phyloP scores from a whole-genome alignment of 2,797 vertebrate genomes.

The Protonibea diacanthus region DNA sequence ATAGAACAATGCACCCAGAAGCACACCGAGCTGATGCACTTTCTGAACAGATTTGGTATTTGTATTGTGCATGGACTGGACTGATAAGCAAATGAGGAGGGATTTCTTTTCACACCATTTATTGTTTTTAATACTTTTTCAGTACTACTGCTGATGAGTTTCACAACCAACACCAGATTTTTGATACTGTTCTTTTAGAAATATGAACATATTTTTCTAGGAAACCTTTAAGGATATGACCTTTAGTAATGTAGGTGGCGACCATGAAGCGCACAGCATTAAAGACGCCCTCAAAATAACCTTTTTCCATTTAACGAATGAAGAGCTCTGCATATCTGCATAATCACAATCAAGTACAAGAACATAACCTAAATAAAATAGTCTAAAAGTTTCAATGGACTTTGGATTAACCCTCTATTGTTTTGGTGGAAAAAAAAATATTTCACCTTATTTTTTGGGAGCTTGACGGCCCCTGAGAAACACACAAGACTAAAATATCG shows the following conservation, averaged over 20 bases:
- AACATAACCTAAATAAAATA: background rate
- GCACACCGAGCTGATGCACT: background rate
- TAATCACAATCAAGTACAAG: background rate
- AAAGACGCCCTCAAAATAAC: too few species aligned
- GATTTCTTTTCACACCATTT: background rate
- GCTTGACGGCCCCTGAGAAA: too few species aligned
- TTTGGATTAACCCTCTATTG: too few species aligned
- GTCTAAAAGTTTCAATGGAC: background rate
- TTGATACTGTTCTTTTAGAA: background rate
- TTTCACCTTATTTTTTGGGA: too few species aligned
- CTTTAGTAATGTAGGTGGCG: too few species aligned
- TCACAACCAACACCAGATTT: background rate
- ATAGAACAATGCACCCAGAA: background rate
- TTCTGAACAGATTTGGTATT: constrained; percentile 12
- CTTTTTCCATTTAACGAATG: background rate
- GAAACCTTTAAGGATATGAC: too few species aligned
- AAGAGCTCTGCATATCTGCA: background rate
- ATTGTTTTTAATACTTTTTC: background rate
- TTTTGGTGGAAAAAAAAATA: too few species aligned
- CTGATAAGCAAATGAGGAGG: constrained; percentile 29
- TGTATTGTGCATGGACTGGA: constrained; percentile 13
- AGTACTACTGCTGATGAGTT: background rate
- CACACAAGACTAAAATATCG: too few species aligned
- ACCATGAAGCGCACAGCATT: background rate
- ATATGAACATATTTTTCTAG: background rate